Conservation (phyloP, 2,888 invertebrate species). For the Empis livida region DNA sequence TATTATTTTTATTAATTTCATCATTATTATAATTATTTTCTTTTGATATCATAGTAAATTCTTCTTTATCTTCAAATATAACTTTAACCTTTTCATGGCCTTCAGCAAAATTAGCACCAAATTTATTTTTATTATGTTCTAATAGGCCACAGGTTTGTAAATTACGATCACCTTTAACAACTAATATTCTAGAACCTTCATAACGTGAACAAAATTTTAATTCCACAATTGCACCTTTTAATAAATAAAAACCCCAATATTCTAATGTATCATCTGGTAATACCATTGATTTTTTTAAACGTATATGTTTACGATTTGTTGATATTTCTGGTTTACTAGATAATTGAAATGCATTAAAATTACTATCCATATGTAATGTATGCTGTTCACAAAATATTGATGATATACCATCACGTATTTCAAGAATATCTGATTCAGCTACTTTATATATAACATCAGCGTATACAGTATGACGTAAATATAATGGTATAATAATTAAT, state of each 20-base stretch:
- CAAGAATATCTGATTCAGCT: conserved; percentile 73
- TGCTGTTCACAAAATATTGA: conserved; percentile 71
- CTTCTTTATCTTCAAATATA: conserved; percentile 45
- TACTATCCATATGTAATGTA: conserved; percentile 59
- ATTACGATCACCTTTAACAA: conserved; percentile 66
- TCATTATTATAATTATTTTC: conserved; percentile 12
- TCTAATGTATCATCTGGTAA: conserved; percentile 75
- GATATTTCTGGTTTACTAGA: conserved; percentile 55
- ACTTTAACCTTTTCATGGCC: conserved; percentile 38
- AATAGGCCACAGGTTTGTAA: conserved; percentile 65
- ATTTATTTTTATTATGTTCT: conserved; percentile 52
- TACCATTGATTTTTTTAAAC: conserved; percentile 67
- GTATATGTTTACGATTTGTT: conserved; percentile 56
- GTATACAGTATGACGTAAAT: conserved; percentile 61
- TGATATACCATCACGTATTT: conserved; percentile 70
- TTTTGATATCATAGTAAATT: conserved; percentile 20
- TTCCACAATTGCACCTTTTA: conserved; percentile 63
- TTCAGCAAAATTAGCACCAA: conserved; percentile 40
- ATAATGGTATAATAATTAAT: conserved; percentile 63
- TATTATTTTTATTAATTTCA: background rate
- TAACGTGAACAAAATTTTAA: conserved; percentile 69
- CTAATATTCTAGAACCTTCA: conserved; percentile 64
- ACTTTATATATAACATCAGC: conserved; percentile 61
- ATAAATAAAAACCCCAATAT: conserved; percentile 78
- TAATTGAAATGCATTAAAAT: conserved; percentile 61